Conservation (phyloP, 2,113 vertebrate genomes). For the Phyllostomus hastatus region DNA sequence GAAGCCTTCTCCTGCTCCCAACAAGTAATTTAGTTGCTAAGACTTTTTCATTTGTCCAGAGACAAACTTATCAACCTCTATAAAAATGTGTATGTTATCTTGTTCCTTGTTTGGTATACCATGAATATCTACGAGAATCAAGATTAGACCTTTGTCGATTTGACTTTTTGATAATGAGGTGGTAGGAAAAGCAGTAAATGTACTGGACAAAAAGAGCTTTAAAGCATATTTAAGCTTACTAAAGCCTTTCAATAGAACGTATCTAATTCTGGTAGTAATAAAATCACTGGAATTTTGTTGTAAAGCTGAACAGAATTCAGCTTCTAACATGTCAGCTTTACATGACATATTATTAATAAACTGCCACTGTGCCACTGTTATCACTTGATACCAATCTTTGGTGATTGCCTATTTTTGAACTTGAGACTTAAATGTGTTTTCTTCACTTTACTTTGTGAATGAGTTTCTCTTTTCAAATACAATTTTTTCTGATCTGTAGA, state of each 20-base stretch:
- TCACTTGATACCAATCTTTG: constrained; percentile 54
- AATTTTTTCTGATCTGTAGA: neutral
- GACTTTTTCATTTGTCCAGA: constrained; percentile 53
- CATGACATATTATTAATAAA: constrained; percentile 78
- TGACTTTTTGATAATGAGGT: constrained; percentile 55
- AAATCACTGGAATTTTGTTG: constrained; percentile 71
- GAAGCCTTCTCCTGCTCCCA: neutral
- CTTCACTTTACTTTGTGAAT: constrained; percentile 60
- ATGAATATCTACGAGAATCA: neutral
- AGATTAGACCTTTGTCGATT: constrained; percentile 53
- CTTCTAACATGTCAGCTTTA: constrained; percentile 66
- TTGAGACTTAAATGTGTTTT: constrained; percentile 61
- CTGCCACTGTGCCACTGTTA: constrained; percentile 70
- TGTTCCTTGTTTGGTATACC: constrained; percentile 46
- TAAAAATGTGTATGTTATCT: constrained; percentile 55
- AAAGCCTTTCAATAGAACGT: constrained; percentile 57
- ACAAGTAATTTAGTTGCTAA: constrained; percentile 53
- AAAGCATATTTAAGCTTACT: constrained; percentile 57
- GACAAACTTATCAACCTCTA: constrained; percentile 40
- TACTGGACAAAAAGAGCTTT: constrained; percentile 34
- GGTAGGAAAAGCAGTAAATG: constrained; percentile 12
- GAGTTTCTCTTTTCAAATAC: constrained; percentile 14
- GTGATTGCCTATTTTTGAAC: constrained; percentile 62
- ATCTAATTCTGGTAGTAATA: constrained; percentile 62
- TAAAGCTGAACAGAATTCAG: constrained; percentile 67